Base-by-base conservation (phyloP, 2,888 invertebrate genomes). In the Hirtodrosophila cameraria region DNA sequence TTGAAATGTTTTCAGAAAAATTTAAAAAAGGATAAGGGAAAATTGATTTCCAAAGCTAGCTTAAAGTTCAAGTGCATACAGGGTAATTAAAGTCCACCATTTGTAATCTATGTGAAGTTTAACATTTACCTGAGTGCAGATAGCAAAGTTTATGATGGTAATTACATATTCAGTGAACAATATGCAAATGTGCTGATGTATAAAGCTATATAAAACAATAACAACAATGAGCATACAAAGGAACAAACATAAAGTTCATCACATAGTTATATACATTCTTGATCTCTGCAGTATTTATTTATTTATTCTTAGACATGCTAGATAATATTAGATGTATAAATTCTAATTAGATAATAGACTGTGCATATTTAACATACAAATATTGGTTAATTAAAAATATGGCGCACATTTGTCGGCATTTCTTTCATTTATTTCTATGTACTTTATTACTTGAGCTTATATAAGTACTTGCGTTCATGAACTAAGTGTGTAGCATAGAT, bases 301-400 rank as follows among this genome's bases (percentile, higher is more conserved):
- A 25, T 13, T 3, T 7, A 2, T 23, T 2, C 23, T 20, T 5
- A 20, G n/a, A n/a, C 20, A 28, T 8, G 30, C 18, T 43, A 35
- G 43, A 49, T 36, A 13, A 41, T 48, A 11, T 50, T 48, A 65
- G 6, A 23, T 23, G 2, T 7, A 4, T 23, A 36, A 30, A 53
- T 18, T 57, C 55, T 65, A 50, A 50, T 53, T 38, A 53, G 20
- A 15, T 55, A 27, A 31, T 42, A 49, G 39, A 67, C 67, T 60
- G 35, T 67, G 16, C 52, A 62, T 66, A 58, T 58, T 71, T 67
- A 43, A 59, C 36, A 46, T 27, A 57, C 72, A 72, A 72, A 72
- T 72, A 63, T 68, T 67, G 49, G 59, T 60, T 72, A 72, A 72
- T 72, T 72, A 72, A 67, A 42, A 63, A 30, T 46, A 41, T 59